phyloP scores from a whole-genome alignment of 2,888 invertebrate species.

The Platerodrilus igneus region DNA sequence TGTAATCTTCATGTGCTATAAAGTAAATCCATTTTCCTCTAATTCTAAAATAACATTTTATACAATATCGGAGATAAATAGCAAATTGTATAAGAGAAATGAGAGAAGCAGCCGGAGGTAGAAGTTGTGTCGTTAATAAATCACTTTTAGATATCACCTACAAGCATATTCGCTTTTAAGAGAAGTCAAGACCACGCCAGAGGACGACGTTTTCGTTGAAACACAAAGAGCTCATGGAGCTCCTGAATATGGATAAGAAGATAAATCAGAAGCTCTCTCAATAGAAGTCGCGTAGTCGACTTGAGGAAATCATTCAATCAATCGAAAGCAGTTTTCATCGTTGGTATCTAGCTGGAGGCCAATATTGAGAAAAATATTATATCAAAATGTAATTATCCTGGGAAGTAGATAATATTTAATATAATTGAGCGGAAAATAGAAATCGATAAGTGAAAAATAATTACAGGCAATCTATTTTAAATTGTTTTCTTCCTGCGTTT shows the following conservation, averaged over 20 bases:
- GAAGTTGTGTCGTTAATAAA: constrained; percentile 36
- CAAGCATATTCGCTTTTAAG: constrained; percentile 40
- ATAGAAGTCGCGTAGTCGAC: constrained; percentile 27
- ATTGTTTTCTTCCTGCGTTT: too few species aligned
- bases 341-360: constrained; percentile 12
- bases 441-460: background rate
- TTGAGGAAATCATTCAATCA: constrained; percentile 32
- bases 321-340: constrained; percentile 27
- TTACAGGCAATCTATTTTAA: too few species aligned
- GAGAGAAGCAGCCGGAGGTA: constrained; percentile 23
- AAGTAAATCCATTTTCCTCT: constrained; percentile 29
- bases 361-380: constrained; percentile 12
- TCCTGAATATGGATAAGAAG: constrained; percentile 36
- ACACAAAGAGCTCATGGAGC: constrained; percentile 30
- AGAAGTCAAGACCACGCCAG: constrained; percentile 31
- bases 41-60: constrained; percentile 27
- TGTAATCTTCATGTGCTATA: constrained; percentile 28
- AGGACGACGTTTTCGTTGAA: constrained; percentile 28
- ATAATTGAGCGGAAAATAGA: background rate
- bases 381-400: constrained; percentile 10
- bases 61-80: constrained; percentile 21
- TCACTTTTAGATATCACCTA: constrained; percentile 39
- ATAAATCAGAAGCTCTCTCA: constrained; percentile 34
- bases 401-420: background rate
- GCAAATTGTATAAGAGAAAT: constrained; percentile 28